A percentile compares a stretch with the other conserved stretches of the same genome.
phyloP scores from a whole-genome alignment of 2,888 invertebrate genomes.

The Molorchus minor region DNA sequence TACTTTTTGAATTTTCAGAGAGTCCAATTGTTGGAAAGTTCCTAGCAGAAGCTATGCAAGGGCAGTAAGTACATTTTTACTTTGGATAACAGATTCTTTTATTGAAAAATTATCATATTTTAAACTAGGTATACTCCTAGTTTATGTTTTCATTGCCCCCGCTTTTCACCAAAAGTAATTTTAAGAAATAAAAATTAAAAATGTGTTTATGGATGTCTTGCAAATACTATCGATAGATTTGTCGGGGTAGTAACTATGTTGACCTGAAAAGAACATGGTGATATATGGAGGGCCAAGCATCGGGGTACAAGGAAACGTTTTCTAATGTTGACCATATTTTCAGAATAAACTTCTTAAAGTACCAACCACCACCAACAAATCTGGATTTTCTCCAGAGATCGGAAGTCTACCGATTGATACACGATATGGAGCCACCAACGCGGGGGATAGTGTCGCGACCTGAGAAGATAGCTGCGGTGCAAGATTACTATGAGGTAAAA shows the following conservation, averaged over 20 bases:
- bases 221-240: too few species aligned
- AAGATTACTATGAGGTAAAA: slow-evolving; percentile 65
- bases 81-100: too few species aligned
- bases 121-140: too few species aligned
- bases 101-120: too few species aligned
- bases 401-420: slow-evolving; percentile 82
- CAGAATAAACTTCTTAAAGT: slow-evolving; percentile 92
- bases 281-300: too few species aligned
- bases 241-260: too few species aligned
- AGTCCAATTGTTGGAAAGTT: slow-evolving; percentile 67
- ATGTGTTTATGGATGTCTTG: too few species aligned
- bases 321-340: slow-evolving; percentile 31
- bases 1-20: slow-evolving; percentile 61
- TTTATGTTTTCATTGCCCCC: too few species aligned
- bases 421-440: slow-evolving; percentile 74
- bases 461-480: slow-evolving; percentile 72
- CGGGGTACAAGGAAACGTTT: too few species aligned
- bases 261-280: too few species aligned
- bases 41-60: slow-evolving; percentile 51
- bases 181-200: too few species aligned
- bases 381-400: slow-evolving; percentile 80
- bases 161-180: too few species aligned
- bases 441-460: slow-evolving; percentile 74
- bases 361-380: slow-evolving; percentile 80
- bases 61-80: slow-evolving; percentile 48